Conservation (phyloP, 2,113 vertebrate genomes). For the Oreocharis arfaki region DNA sequence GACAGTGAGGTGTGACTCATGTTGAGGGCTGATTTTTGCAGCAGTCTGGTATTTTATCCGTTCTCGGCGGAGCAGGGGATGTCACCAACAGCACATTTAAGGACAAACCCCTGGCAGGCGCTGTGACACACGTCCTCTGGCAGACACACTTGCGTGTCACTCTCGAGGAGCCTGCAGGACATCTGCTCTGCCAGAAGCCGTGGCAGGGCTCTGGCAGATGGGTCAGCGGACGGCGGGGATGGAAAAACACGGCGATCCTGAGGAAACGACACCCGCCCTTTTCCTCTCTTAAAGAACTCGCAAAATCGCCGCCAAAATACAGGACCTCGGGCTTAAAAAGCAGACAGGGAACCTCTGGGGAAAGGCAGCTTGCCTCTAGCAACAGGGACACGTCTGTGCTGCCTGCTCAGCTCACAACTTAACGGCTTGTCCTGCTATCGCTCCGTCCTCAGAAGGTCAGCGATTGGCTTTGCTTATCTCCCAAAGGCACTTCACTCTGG, state of each 20-base stretch:
- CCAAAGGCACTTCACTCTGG: constrained; percentile 32
- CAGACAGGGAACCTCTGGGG: not conserved
- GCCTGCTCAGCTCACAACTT: constrained; percentile 15
- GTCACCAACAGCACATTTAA: constrained; percentile 39
- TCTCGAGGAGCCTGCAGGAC: constrained; percentile 28
- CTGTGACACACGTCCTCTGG: constrained; percentile 37
- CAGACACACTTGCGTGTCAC: constrained; percentile 20
- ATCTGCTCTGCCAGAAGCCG: constrained; percentile 22
- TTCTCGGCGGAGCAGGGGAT: constrained; percentile 30
- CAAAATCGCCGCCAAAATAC: not conserved
- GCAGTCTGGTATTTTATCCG: constrained; percentile 6
- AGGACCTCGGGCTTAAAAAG: not conserved
- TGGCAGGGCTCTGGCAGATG: constrained; percentile 44
- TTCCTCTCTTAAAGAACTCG: not conserved
- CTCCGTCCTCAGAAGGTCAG: constrained; percentile 52
- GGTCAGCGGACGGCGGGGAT: not conserved
- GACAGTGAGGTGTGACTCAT: not conserved
- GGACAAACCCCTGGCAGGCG: constrained; percentile 38
- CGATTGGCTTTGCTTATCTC: constrained; percentile 36
- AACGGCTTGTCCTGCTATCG: constrained; percentile 25
- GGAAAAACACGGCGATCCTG: constrained; percentile 17
- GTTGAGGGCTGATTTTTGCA: constrained; percentile 31
- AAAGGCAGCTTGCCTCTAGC: not conserved
- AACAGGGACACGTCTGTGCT: not conserved
- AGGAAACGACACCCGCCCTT: not conserved